Evolutionary conservation across 2,888 invertebrate species (phyloP).

Genomic region (Pollenia angustigena): DNA sequence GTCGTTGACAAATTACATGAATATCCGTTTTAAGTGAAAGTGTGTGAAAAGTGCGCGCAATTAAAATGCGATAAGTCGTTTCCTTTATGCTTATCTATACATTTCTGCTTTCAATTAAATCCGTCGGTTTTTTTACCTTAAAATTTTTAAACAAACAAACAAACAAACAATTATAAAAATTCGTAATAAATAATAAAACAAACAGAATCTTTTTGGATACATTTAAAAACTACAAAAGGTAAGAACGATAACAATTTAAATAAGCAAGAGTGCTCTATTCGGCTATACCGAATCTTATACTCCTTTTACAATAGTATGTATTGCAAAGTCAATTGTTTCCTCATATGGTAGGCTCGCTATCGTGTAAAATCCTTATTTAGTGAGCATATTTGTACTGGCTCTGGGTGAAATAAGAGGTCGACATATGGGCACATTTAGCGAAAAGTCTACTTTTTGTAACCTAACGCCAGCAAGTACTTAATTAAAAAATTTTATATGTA

Average conservation of each 20-base stretch:
- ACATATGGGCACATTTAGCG: no score
- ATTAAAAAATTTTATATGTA: no score
- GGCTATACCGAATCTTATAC: no score
- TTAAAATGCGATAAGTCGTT: conserved; percentile 65
- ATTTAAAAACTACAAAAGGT: conserved; percentile 7
- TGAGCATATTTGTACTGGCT: no score
- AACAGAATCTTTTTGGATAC: conserved; percentile 32
- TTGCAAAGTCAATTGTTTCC: no score
- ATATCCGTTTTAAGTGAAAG: conserved; percentile 72
- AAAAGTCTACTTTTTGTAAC: no score
- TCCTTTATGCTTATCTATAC: conserved; percentile 11
- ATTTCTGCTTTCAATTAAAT: conserved; percentile 29
- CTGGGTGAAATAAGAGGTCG: no score
- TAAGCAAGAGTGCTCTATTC: no score
- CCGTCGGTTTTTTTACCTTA: conserved; percentile 27
- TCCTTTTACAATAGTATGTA: no score
- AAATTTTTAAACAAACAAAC: neutral
- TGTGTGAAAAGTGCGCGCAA: conserved; percentile 70
- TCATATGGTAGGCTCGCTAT: no score
- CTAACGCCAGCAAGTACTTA: no score
- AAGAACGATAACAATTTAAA: neutral
- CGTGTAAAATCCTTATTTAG: no score
- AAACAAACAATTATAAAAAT: neutral
- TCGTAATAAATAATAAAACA: neutral
- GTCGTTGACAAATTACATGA: conserved; percentile 70